Conservation (phyloP, 2,888 invertebrate species). For the Drosophila meridiana region DNA sequence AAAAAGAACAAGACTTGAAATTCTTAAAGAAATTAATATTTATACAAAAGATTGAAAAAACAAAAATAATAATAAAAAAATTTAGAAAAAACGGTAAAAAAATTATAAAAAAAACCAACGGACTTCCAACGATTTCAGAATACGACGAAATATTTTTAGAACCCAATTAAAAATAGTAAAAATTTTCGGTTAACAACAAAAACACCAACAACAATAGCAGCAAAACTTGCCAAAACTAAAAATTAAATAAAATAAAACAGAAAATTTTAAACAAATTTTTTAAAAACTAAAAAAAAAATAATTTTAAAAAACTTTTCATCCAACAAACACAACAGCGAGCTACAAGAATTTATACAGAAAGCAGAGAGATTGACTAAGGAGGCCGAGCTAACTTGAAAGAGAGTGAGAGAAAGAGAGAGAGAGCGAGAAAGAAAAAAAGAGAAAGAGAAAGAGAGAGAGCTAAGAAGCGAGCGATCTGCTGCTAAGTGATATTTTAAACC, state of each 20-base stretch:
- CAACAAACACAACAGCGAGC: conserved; percentile 35
- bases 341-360: conserved; percentile 65
- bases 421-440: neutral
- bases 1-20: conserved; percentile 64
- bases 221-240: conserved; percentile 63
- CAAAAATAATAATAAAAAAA: conserved; percentile 22
- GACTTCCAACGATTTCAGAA: conserved; percentile 84
- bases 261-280: neutral
- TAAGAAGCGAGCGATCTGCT: conserved; percentile 54
- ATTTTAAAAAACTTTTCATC: conserved; percentile 3
- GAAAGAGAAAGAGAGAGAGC: conserved; percentile 1
- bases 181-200: conserved; percentile 47
- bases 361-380: conserved; percentile 32
- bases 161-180: conserved; percentile 41
- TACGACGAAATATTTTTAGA: conserved; percentile 81
- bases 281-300: neutral
- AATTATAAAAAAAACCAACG: conserved; percentile 55
- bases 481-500: conserved; percentile 75
- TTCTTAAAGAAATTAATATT: conserved; percentile 73
- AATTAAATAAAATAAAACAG: neutral
- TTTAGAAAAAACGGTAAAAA: conserved; percentile 17
- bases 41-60: conserved; percentile 56
- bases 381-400: conserved; percentile 5
- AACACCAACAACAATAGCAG: conserved; percentile 37
- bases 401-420: conserved; percentile 6